phyloP scores from a whole-genome alignment of 2,797 vertebrate genomes.

The Helostoma temminkii region DNA sequence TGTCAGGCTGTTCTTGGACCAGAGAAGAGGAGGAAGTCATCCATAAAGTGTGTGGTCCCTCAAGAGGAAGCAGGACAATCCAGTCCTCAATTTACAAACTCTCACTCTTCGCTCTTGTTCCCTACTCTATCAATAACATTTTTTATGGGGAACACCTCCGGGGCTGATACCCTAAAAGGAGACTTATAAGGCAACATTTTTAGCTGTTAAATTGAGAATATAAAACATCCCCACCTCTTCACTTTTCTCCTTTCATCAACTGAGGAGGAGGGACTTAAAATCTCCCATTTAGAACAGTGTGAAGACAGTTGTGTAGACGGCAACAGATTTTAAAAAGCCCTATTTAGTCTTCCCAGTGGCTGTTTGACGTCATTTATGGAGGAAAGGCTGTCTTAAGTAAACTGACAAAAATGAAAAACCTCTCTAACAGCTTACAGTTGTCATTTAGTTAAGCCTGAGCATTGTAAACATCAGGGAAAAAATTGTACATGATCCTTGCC shows the following conservation, averaged over 20 bases:
- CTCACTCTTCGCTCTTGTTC: conserved; percentile 51
- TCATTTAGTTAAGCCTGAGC: conserved; percentile 72
- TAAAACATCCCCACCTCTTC: conserved; percentile 57
- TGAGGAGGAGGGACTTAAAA: conserved; percentile 59
- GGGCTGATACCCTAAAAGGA: conserved; percentile 71
- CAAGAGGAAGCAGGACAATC: conserved; percentile 63
- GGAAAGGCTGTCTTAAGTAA: conserved; percentile 80
- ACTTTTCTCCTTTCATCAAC: conserved; percentile 55
- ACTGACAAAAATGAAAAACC: conserved; percentile 78
- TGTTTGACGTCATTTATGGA: conserved; percentile 82
- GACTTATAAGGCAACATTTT: conserved; percentile 82
- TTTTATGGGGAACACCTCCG: conserved; percentile 78
- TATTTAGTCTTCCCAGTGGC: conserved; percentile 78
- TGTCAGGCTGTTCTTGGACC: conserved; percentile 56
- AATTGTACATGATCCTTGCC: conserved; percentile 46
- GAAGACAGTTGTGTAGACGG: conserved; percentile 73
- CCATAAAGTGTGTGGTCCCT: conserved; percentile 73
- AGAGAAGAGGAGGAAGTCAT: conserved; percentile 73
- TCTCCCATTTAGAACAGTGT: conserved; percentile 68
- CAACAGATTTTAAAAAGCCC: conserved; percentile 70
- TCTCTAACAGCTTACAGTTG: conserved; percentile 78
- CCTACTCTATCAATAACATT: conserved; percentile 69
- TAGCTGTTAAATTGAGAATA: conserved; percentile 69
- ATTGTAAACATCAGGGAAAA: conserved; percentile 70
- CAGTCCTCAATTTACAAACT: conserved; percentile 69